Evolutionary conservation across 1,140 invertebrate species (phyloP), one percentile per base, ranked within the genome.

Genomic region (Acromyrmex echinatior): DNA sequence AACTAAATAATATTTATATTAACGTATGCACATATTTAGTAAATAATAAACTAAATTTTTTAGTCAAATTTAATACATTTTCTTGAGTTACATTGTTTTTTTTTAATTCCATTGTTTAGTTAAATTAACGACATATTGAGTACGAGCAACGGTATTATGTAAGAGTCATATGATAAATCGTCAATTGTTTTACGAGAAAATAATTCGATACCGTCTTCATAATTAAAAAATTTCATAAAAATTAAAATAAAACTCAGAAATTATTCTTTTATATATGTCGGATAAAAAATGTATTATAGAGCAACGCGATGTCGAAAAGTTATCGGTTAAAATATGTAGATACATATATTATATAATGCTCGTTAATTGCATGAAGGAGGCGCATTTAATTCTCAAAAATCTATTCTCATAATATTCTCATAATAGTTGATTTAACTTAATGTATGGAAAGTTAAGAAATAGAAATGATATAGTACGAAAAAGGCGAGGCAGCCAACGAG

Each of bases 361-460:
- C 1, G n/a, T 76, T 76, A 39, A 58, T 74, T 28, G 31, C 0
- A 39, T 7, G 14, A 58, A 31, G 25, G n/a, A 76, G 14, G 35
- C 7, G 6, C 1, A 39, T 12, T 10, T 18, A 31, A 77, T 62
- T 39, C 39, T 53, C 7, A 16, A 45, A 45, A 70, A 28, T 79
- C 0, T 14, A 31, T 25, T 25, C 25, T 25, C 25, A 25, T 1
- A 25, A 25, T 25, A 25, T 25, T 25, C 25, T 25, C 25, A 25
- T 56, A 21, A 70, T 39, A 49, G 21, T 71, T 71, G 51, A 58
- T 51, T n/a, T 9, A 58, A 78, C 45, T 56, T 80, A 80, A 70
- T 5, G 0, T 56, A 35, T 18, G n/a, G 35, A 18, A 78, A 79
- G 66, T 63, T 53, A 49, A 68, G 21, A 80, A 39, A 21, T 66